Base-by-base conservation (phyloP, 92 coral and sea anemone species). In the Anthopleura xanthogrammica region DNA sequence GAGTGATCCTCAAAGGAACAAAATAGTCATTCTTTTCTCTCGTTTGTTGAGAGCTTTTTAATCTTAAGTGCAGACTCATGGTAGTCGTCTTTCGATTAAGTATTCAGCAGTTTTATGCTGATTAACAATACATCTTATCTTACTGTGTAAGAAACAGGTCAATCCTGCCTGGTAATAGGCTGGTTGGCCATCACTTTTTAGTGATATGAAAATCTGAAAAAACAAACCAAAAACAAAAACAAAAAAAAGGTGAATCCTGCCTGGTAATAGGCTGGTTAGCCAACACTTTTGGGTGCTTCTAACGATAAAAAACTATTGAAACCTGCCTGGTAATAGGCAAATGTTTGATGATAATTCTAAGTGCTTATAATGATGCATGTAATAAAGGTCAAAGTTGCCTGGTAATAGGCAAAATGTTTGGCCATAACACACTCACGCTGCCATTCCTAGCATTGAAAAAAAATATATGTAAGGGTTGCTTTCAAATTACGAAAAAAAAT, bases 121-220 rank as follows among this genome's bases (percentile, higher is more conserved):
- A 41, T 29, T 41, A 79, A 57, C 46, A 39, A 62, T 64, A 9
- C 40, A 16, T 23, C 11, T 16, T 66, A 43, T 41, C 55, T 80
- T 80, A 80, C 83, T 66, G 76, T 80, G 83, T 80, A 80, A 80
- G 83, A 80, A 46, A 41, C 55, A 4, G 58, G 36, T 16, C 83
- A 62, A 41, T 12, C 56, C 60, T 40, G 39, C 60, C 75, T 80
- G 83, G 83, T 80, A 80, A 80, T 40, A 80, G 75, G 41, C n/a
- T 3, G 76, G 50, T 41, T 36, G 36, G 17, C 23, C 22, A 13
- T 80, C 22, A 36, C 50, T 60, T 12, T 13, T 41, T 0, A 62
- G 55, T 80, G 14, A 23, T 70, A 70, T 10, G 41, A 5, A n/a
- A 17, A 40, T 11, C 0, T 65, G 13, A 19, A 19, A 19, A 8